phyloP scores from a whole-genome alignment of 37 sponge, comb jelly and placozoan genomes.

The Beroe ovata region DNA sequence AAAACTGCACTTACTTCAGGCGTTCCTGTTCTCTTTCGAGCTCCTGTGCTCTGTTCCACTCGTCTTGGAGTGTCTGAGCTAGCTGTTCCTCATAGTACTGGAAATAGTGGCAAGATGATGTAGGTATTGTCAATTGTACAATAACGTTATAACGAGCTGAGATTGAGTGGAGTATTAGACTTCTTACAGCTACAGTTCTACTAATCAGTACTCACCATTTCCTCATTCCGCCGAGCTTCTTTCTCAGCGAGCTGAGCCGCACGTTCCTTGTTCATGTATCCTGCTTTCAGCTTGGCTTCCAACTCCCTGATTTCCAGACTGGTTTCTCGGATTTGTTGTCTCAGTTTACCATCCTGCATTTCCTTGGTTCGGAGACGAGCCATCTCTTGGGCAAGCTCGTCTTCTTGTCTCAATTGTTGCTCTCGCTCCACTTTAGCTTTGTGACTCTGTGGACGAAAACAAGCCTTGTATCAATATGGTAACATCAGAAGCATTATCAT shows the following conservation, averaged over 20 bases:
- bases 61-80: conserved; percentile 63
- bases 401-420: conserved; percentile 85
- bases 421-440: conserved; percentile 71
- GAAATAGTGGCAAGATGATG: no score
- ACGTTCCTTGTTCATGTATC: conserved; percentile 96
- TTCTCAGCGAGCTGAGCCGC: conserved; percentile 97
- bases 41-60: conserved; percentile 65
- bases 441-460: conserved; percentile 70
- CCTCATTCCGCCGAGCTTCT: conserved; percentile 70
- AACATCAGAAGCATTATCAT: no score
- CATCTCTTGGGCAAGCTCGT: conserved; percentile 84
- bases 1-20: conserved; percentile 54
- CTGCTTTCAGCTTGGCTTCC: conserved; percentile 90
- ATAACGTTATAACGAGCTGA: no score
- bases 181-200: no score
- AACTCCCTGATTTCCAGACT: conserved; percentile 89
- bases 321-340: conserved; percentile 83
- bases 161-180: no score
- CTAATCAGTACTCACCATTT: conserved; percentile 73
- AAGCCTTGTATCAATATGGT: no score
- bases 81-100: conserved; percentile 61
- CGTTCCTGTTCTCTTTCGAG: conserved; percentile 36
- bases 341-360: conserved; percentile 74
- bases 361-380: conserved; percentile 79
- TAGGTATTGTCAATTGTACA: no score